These are phyloP conservation scores for Altica lythri DNA, from an alignment of 2,888 invertebrate species.

Conservation along the genomic window DNA sequence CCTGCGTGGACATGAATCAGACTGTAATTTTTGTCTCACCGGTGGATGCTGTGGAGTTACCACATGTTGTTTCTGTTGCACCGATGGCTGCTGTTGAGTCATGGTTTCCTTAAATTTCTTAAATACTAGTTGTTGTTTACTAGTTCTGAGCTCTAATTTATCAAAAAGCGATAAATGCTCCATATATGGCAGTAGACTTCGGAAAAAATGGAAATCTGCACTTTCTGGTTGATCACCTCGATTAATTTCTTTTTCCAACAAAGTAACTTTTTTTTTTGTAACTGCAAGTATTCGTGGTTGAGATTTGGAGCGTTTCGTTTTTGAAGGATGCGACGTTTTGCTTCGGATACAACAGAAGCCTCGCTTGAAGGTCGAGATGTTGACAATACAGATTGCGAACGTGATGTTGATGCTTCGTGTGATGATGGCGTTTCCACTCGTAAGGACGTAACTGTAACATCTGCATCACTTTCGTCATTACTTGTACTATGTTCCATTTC, in stretches of 20 bases:
- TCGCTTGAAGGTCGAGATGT: constrained; percentile 13
- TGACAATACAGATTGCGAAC: constrained; percentile 15
- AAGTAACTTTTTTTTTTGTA: background rate
- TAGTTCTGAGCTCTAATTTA: too few species aligned
- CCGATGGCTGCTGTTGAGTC: too few species aligned
- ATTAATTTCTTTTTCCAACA: background rate
- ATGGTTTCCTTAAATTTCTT: too few species aligned
- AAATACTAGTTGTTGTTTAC: too few species aligned
- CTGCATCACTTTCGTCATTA: constrained; percentile 18
- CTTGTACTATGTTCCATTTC: constrained; percentile 7
- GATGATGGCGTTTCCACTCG: constrained; percentile 6
- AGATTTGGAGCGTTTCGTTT: background rate
- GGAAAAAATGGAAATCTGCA: background rate
- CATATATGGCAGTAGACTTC: constrained; percentile 1
- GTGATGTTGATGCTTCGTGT: constrained; percentile 13
- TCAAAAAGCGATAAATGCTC: too few species aligned
- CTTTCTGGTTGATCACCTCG: background rate
- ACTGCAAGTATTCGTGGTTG: too few species aligned
- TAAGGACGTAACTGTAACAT: background rate
- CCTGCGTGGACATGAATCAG: too few species aligned
- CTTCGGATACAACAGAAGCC: background rate
- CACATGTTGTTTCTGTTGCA: too few species aligned
- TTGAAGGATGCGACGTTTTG: background rate
- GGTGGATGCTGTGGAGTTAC: too few species aligned
- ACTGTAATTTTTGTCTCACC: too few species aligned